Evolutionary conservation across 2,888 invertebrate genomes (phyloP), one percentile per base, ranked within the genome.

Genomic region (Drosophila barbarae): DNA sequence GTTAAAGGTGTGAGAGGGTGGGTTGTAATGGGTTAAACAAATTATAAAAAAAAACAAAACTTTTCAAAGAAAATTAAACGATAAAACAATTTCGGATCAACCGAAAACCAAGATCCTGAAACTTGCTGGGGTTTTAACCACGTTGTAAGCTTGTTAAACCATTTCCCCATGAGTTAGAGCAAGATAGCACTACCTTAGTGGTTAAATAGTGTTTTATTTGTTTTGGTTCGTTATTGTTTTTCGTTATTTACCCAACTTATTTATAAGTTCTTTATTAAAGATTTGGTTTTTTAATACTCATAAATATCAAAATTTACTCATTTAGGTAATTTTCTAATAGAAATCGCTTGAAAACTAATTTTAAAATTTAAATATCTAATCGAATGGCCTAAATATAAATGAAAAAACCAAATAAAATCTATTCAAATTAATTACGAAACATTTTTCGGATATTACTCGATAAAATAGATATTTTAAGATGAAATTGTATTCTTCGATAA

Each of bases 1-100:
- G 21, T 49, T 49, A 49, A 18, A 5, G 55, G 55, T 23, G 21
- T 49, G 8, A 46, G 18, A 26, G 18, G 21, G 53, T 30, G 28
- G 38, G 18, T 23, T 15, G 46, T 58, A 36, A 34, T 1, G 57
- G 59, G 30, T 59, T 59, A 59, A 59, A 58, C 58, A 18, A 58
- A 23, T 23, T 5, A 21, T 21, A 23, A 56, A 36, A 30, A 9
- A 38, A 7, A 36, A 46, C 44, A 46, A 46, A 32, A 32, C 13
- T 18, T 47, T 5, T 18, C 30, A 47, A 18, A 1, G 8, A 28
- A 28, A 32, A 21, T 32, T 32, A 26, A 36, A 46, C 15, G 32
- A n/a, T 32, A 26, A 23, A 21, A 10, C 4, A 8, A 18, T 39
- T 60, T 60, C 32, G 59, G 26, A 12, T 9, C 2, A 23, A 6